Evolutionary conservation across 2,113 vertebrate genomes (phyloP), one percentile per base, ranked within the genome.

Genomic region (Quiscalus mexicanus): DNA sequence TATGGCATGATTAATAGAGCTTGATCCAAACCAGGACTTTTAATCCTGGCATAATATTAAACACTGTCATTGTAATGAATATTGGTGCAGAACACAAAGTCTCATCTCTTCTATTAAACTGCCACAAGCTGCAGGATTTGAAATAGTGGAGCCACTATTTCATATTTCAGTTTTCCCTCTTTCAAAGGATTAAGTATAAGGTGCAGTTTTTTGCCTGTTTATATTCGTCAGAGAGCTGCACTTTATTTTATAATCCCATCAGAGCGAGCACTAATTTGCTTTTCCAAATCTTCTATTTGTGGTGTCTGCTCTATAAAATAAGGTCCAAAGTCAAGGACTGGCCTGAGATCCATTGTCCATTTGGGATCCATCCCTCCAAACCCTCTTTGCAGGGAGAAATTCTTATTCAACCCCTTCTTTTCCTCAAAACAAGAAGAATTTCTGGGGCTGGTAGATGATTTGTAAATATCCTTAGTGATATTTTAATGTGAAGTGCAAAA

Each of bases 21-120:
- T 90, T 96, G 87, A 91, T 89, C 75, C 55, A 83, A 91, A 96
- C 22, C 79, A 83, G 55, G 67, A 91, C 87, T 91, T 89, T 86
- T 90, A 95, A 96, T 95, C 86, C 82, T 87, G 76, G 39, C 87
- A 77, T 39, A 87, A 59, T 85, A 90, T 95, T 93, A 94, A 97
- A 90, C 79, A 84, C 79, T 91, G 84, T 82, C 95, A 96, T 53
- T 15, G 13, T 87, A 95, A 95, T 91, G 89, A 94, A 89, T 87
- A 94, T 91, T 86, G 90, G 87, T 67, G 75, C 85, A 62, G 90
- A 93, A 96, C 81, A 92, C 74, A 93, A 77, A 88, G 85, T 47
- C 82, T 80, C 90, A 91, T 93, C 84, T 94, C 87, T 80, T 67
- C 62, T 68, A 58, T 79, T 91, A 64, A 90, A 83, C 27, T 91